Base-by-base conservation (phyloP, 2,113 vertebrate species). In the Carollia perspicillata region DNA sequence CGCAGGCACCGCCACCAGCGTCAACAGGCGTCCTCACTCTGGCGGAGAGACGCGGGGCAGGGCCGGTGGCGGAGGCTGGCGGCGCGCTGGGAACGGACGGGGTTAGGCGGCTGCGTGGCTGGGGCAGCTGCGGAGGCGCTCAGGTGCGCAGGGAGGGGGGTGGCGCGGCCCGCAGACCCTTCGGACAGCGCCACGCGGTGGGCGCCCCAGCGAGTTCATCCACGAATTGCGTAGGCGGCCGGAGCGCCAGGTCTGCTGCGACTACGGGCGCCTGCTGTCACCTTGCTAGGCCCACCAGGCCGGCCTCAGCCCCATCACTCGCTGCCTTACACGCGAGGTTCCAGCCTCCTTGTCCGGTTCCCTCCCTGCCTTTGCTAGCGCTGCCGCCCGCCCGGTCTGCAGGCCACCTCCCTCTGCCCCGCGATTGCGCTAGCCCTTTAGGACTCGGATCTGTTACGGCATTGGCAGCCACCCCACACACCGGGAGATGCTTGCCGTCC, bases 1-100 rank as follows among this genome's bases (percentile, higher is more conserved):
- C 90, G 69, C 95, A 69, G 89, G 87, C 94, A 51, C 84, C 77
- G 90, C 91, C 93, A 42, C 96, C 47, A 13, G 96, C 89, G 96
- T 86, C 96, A 88, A 94, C 96, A 94, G 97, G 96, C 95, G 85
- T 80, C 87, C 85, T 53, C n/a, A 71, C 16, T 30, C 30, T 0
- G 6, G 94, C 37, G 35, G 33, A 72, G 51, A 22, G 10, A 18
- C 33, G 26, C 0, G 42, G 26, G 40, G 84, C 37, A 1, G 53
- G 78, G 47, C 5, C 49, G 4, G 2, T 51, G 77, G 37, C 42
- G 71, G 89, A 63, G 89, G n/a, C n/a, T n/a, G 20, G 58, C 35
- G 53, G 33, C 83, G 22, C 47, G n/a, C 55, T 10, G 22, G 37
- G 53, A 58, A 80, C 42, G 87, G 8, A n/a, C 55, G 14, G 58